Percentiles rank a stretch among this genome's conserved stretches.
Evolutionary conservation across 1,140 invertebrate species (phyloP).

Genomic region (Macrocentrus cingulum): DNA sequence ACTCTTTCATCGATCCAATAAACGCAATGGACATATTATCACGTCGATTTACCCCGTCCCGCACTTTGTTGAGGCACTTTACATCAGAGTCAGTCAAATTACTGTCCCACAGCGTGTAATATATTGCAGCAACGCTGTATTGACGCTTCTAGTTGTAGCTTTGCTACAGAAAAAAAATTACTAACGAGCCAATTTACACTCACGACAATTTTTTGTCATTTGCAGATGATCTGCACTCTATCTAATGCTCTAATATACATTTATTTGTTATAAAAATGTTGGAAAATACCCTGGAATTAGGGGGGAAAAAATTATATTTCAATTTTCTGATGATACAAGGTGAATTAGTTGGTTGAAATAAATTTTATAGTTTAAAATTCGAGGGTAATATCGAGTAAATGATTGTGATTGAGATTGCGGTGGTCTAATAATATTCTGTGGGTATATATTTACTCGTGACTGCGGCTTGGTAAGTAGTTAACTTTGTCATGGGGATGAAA

Average conservation of each 20-base stretch:
- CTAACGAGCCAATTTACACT: background rate
- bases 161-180: background rate
- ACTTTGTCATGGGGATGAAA: too few relatives aligned
- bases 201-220: background rate
- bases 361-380: too few relatives aligned
- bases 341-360: too few relatives aligned
- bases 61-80: constrained; percentile 18
- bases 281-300: too few relatives aligned
- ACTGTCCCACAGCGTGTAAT: constrained; percentile 1
- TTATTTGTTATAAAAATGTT: background rate
- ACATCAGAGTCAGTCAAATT: constrained; percentile 13
- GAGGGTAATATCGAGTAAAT: too few relatives aligned
- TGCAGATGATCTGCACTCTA: background rate
- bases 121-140: background rate
- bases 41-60: constrained; percentile 12
- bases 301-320: too few relatives aligned
- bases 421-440: too few relatives aligned
- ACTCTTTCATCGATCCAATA: constrained; percentile 31
- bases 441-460: too few relatives aligned
- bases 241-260: background rate
- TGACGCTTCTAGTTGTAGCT: background rate
- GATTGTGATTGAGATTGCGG: too few relatives aligned
- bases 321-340: too few relatives aligned
- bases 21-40: constrained; percentile 30
- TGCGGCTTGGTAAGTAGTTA: too few relatives aligned